These are phyloP conservation scores for Drosophila fuyamai DNA, from an alignment of 1,140 invertebrate species.

Conservation along the genomic window DNA sequence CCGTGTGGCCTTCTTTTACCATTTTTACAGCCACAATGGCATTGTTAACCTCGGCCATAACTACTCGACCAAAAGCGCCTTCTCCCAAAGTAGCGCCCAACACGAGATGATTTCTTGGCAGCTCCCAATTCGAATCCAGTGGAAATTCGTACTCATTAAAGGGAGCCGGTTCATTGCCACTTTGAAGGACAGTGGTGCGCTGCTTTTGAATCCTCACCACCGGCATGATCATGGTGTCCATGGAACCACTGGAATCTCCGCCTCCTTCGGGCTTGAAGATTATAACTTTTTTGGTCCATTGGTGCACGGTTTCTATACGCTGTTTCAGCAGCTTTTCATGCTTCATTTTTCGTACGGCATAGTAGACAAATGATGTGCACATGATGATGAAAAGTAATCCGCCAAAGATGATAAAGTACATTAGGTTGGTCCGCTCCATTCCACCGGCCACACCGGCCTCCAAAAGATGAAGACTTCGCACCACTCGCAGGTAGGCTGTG, in stretches of 20 bases:
- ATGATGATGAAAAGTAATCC: constrained; percentile 51
- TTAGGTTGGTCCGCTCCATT: constrained; percentile 13
- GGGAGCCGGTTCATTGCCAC: constrained; percentile 86
- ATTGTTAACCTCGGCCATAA: constrained; percentile 93
- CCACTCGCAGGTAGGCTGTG: constrained; percentile 93
- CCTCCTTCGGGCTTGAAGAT: constrained; percentile 91
- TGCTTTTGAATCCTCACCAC: constrained; percentile 95
- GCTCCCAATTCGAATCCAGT: constrained; percentile 96
- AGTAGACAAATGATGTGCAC: constrained; percentile 82
- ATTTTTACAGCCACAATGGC: constrained; percentile 99
- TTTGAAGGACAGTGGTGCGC: constrained; percentile 88
- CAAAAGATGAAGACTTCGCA: constrained; percentile 85
- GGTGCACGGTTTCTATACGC: constrained; percentile 91
- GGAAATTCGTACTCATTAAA: constrained; percentile 97
- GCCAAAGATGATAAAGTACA: constrained; percentile 30
- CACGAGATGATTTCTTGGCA: constrained; percentile 90
- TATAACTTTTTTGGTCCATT: constrained; percentile 95
- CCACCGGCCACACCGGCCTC: constrained; percentile 38
- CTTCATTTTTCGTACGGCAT: constrained; percentile 86
- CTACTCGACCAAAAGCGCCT: constrained; percentile 97
- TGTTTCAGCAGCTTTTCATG: constrained; percentile 88
- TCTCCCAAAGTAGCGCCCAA: constrained; percentile 95
- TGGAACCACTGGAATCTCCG: constrained; percentile 85
- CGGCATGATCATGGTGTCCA: constrained; percentile 89
- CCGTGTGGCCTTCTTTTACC: constrained; percentile 99